Base-by-base conservation (phyloP, 2,888 invertebrate genomes). In the Phymatocera aterrima region DNA sequence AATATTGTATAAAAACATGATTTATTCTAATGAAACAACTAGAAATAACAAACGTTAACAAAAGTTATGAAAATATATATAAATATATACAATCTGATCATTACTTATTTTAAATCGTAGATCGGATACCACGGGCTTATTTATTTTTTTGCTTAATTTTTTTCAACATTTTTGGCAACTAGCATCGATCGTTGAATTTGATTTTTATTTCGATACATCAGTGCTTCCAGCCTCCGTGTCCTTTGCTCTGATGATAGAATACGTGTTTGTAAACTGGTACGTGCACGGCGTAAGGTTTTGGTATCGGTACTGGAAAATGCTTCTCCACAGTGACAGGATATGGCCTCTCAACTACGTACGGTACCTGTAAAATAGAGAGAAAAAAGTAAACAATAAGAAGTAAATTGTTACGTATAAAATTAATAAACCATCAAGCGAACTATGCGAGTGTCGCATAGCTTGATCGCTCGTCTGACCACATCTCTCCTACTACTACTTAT, bases 321-420 rank as follows among this genome's bases (percentile, higher is more conserved):
- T 88, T 93, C 83, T 93, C 93, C 6, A 92, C 91, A 1, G 93
- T 93, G 3, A 93, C 91, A 79, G 92, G 90, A 65, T 93, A 92
- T 64, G 93, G 93, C 85, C 91, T 93, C 84, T 93, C 93, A 0
- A 93, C 93, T 12, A 93, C 92, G 85, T 92, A 93, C 0, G 93
- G 93, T 46, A 93, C 86, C 89, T 89, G 81, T 3, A 79, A 46
- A n/a, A n/a, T n/a, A n/a, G n/a, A n/a, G n/a, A n/a, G n/a, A n/a
- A n/a, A n/a, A n/a, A n/a, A n/a, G n/a, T n/a, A n/a, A n/a, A n/a
- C n/a, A n/a, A n/a, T n/a, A n/a, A 68, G 40, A 64, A 68, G 15
- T 3, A 28, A 40, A 21, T 24, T 0, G 5, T 57, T 28, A 43
- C 5, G 2, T 6, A 31, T 18, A 1, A 51, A 51, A 18, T 37